Evolutionary conservation across 2,888 invertebrate species (phyloP).

Genomic region (Exephanes ischioxanthus): DNA sequence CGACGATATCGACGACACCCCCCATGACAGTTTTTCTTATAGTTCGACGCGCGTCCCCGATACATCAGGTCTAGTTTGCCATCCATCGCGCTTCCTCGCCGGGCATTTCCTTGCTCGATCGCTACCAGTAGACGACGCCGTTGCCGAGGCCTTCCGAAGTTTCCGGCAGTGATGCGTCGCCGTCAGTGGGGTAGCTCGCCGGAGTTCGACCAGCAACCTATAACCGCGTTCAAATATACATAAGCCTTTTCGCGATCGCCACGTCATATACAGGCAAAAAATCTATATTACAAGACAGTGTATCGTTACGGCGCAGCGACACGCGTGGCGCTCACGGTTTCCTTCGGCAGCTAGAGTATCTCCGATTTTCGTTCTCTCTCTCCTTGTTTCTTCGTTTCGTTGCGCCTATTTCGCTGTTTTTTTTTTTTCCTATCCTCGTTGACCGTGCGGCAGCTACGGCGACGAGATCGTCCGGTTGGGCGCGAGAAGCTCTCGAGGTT

Average conservation of each 20-base stretch:
- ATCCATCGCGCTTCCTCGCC: conserved; percentile 13
- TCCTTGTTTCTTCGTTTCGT: conserved; percentile 4
- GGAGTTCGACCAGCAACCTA: conserved; percentile 70
- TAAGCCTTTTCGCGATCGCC: conserved; percentile 80
- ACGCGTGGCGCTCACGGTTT: conserved; percentile 78
- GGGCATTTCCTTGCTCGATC: conserved; percentile 27
- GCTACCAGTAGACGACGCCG: conserved; percentile 12
- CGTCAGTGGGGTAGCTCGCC: conserved; percentile 41
- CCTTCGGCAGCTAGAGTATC: conserved; percentile 53
- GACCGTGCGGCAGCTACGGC: background rate
- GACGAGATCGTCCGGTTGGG: background rate
- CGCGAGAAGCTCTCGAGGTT: background rate
- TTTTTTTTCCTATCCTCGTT: conserved; percentile 5
- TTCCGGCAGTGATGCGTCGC: conserved; percentile 54
- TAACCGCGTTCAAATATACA: conserved; percentile 81
- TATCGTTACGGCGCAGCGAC: conserved; percentile 79
- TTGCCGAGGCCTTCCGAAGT: conserved; percentile 65
- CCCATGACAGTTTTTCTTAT: background rate
- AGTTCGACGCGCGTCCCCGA: conserved; percentile 15
- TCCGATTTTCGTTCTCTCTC: conserved; percentile 26
- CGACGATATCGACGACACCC: background rate
- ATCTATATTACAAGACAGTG: conserved; percentile 77
- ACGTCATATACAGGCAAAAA: conserved; percentile 81
- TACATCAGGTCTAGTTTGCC: conserved; percentile 3
- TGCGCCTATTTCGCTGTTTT: background rate